Evolutionary conservation across 2,113 vertebrate genomes (phyloP).

Genomic region (Panurus biarmicus): DNA sequence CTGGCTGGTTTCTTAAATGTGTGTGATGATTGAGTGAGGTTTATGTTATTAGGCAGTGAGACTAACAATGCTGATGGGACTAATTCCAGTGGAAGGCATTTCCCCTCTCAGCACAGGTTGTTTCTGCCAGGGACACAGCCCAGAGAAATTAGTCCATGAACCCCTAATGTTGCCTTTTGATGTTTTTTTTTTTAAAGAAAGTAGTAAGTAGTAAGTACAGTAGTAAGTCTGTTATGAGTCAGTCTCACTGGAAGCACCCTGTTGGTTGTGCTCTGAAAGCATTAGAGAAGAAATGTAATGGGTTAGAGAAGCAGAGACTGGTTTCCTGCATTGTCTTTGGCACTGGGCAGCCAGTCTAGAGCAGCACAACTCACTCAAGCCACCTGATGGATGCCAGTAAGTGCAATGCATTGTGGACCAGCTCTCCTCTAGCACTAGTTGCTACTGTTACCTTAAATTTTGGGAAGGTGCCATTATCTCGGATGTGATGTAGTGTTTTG

Average conservation of each 20-base stretch:
- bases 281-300: rapidly evolving
- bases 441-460: background rate
- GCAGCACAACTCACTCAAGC: background rate
- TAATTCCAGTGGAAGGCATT: background rate
- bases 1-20: background rate
- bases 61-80: background rate
- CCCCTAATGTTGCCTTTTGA: background rate
- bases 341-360: background rate
- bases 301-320: background rate
- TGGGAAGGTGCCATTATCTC: background rate
- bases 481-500: background rate
- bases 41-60: background rate
- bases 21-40: background rate
- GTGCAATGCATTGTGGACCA: background rate
- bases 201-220: background rate
- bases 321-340: background rate
- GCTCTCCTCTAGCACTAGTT: background rate
- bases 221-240: background rate
- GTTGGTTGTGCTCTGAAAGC: background rate
- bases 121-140: background rate
- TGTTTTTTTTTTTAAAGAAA: background rate
- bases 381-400: background rate
- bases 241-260: background rate
- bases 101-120: background rate
- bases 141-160: background rate